phyloP scores from a whole-genome alignment of 1,140 invertebrate genomes.

The Orussus abietinus region DNA sequence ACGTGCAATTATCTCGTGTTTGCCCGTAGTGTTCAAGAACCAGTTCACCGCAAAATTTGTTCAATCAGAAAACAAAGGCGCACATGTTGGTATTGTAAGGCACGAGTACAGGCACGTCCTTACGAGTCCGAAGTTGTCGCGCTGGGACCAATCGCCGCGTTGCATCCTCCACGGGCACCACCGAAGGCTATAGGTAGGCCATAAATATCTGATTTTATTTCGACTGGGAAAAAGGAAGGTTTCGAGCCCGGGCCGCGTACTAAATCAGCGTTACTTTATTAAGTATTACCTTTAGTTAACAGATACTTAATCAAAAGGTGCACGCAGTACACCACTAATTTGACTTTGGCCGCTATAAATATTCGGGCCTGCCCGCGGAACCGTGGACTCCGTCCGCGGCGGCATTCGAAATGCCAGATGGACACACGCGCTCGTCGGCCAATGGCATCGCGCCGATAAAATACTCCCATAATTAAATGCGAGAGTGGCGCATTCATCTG shows the following conservation, averaged over 20 bases:
- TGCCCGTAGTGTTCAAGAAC: too few species aligned
- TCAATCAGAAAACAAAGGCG: too few species aligned
- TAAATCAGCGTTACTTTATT: constrained; percentile 57
- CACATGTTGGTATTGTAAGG: too few species aligned
- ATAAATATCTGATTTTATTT: constrained; percentile 56
- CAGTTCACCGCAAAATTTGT: too few species aligned
- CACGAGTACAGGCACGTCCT: too few species aligned
- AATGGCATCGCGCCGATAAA: constrained; percentile 49
- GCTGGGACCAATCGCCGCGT: too few species aligned
- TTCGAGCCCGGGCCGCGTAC: constrained; percentile 39
- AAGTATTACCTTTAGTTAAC: constrained; percentile 57
- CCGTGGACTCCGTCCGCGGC: constrained; percentile 18
- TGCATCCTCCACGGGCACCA: too few species aligned
- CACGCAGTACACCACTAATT: constrained; percentile 55
- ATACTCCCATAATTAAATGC: constrained; percentile 53
- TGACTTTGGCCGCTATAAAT: constrained; percentile 56
- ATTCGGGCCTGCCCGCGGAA: constrained; percentile 37
- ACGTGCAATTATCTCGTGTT: too few species aligned
- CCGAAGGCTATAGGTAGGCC: constrained; percentile 28
- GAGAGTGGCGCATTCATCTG: constrained; percentile 43
- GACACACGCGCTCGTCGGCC: constrained; percentile 31
- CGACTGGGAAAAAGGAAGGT: constrained; percentile 53
- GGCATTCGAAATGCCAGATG: constrained; percentile 39
- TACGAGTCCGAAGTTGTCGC: too few species aligned
- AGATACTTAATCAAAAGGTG: constrained; percentile 57